Evolutionary conservation across 2,888 invertebrate species (phyloP), one percentile per base, ranked within the genome.

Genomic region (Rotaria magnacalcarata): DNA sequence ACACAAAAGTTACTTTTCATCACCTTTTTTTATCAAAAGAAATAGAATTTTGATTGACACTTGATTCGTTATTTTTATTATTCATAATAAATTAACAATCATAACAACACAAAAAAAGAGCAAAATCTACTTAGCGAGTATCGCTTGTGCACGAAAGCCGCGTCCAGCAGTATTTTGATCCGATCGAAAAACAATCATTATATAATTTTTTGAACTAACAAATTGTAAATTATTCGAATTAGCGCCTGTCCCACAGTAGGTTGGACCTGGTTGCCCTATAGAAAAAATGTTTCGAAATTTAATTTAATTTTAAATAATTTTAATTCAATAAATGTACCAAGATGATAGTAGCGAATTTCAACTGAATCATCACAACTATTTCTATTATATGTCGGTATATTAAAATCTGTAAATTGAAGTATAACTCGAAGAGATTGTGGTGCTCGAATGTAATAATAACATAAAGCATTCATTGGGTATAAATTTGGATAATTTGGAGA

Each of bases 291-390:
- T 34, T 34, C 34, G 2, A 34, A 34, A 34, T 34, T 34, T 34
- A 34, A 34, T 34, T 34, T 34, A 34, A 34, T 34, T 34, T 2
- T 2, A 34, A 34, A 34, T 2, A 34, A 2, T 11, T 3, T 52
- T 14, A 14, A 52, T 1, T 41, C 1, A 19, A n/a, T n/a, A 43
- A 47, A 47, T 47, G 21, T 80, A 47, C 80, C 80, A 1, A 80
- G n/a, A 47, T 80, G 80, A 80, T 80, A 80, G 47, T 80, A 80
- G n/a, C 80, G 80, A 16, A 80, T n/a, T 80, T 80, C 80, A n/a
- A 80, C 47, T n/a, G 43, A 19, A 80, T 80, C 80, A 47, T 80
- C 47, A 80, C 80, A 80, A 47, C 11, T n/a, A n/a, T 47, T 47
- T 8, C 2, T n/a, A 5, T 80, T 43, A 27, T 34, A 27, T 10